Evolutionary conservation across 2,113 vertebrate genomes (phyloP).

Genomic region (Syngnathus floridae): DNA sequence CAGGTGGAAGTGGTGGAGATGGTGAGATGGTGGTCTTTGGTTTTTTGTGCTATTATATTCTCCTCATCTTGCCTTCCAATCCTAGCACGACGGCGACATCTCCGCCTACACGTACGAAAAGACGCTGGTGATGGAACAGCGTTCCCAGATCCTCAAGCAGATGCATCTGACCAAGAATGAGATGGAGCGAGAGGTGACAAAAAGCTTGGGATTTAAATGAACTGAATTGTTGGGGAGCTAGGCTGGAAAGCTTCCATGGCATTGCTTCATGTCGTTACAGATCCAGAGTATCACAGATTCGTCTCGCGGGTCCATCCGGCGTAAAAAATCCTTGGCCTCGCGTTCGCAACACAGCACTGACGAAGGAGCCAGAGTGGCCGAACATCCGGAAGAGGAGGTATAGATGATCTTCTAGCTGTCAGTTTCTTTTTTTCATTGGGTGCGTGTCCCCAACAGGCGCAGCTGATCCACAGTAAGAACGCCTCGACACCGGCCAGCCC

Average conservation of each 20-base stretch:
- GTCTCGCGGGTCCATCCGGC: slow-evolving; percentile 90
- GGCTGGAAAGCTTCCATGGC: not conserved
- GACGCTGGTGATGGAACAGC: slow-evolving; percentile 93
- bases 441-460: slow-evolving; percentile 72
- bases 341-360: slow-evolving; percentile 73
- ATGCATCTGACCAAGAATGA: slow-evolving; percentile 99
- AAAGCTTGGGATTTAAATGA: slow-evolving; percentile 17
- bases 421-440: slow-evolving; percentile 33
- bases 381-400: slow-evolving; percentile 90
- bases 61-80: not conserved
- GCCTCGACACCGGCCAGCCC: slow-evolving; percentile 78
- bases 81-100: slow-evolving; percentile 88
- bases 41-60: no score
- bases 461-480: slow-evolving; percentile 84
- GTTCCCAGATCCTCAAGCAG: slow-evolving; percentile 95
- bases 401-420: slow-evolving; percentile 23
- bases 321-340: slow-evolving; percentile 79
- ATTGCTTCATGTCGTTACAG: slow-evolving; percentile 51
- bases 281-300: slow-evolving; percentile 96
- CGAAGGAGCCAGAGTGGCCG: slow-evolving; percentile 75
- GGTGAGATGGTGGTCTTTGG: slow-evolving; percentile 67
- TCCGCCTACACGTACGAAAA: slow-evolving; percentile 98
- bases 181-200: slow-evolving; percentile 81
- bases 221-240: not conserved
- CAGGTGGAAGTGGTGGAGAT: slow-evolving; percentile 97